A percentile compares a stretch with the other conserved stretches of the same genome.
These are phyloP conservation scores for Platanista minor DNA, from an alignment of 2,113 vertebrate species.

Conservation along the genomic window DNA sequence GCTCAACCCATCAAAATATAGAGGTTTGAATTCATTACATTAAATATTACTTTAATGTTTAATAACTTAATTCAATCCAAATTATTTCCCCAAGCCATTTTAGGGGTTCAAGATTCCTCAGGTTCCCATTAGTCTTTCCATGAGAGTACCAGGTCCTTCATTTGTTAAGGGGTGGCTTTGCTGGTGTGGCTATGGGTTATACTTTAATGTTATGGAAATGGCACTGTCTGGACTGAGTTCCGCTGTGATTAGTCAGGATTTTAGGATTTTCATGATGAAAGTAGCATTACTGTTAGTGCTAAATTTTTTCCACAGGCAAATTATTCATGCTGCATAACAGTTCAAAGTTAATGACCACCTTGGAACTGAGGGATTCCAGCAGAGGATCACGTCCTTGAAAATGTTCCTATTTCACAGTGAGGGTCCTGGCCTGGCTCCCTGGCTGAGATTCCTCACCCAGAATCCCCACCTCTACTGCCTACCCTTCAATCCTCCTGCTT, in stretches of 20 bases:
- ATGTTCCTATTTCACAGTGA: slow-evolving; percentile 43
- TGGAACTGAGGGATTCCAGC: slow-evolving; percentile 52
- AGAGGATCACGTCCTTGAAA: slow-evolving; percentile 51
- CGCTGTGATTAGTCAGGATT: not conserved
- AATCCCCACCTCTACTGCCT: not conserved
- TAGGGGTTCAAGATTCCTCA: not conserved
- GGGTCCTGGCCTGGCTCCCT: not conserved
- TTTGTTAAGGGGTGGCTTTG: not conserved
- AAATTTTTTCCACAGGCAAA: not conserved
- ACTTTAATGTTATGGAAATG: not conserved
- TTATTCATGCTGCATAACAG: not conserved
- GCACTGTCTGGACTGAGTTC: not conserved
- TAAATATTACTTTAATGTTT: not conserved
- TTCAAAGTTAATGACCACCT: not conserved
- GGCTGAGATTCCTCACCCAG: slow-evolving; percentile 27
- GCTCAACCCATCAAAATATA: not conserved
- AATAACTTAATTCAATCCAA: not conserved
- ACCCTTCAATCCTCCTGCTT: not conserved
- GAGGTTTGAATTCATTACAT: not conserved
- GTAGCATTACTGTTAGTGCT: not conserved
- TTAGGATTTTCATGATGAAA: not conserved
- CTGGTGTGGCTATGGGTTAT: not conserved
- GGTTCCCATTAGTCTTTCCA: not conserved
- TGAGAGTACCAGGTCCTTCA: not conserved
- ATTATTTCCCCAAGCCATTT: not conserved